A percentile compares a stretch with the other conserved stretches of the same genome.
Conservation (phyloP, 1,140 invertebrate species). For the Apocrypta bakeri region DNA sequence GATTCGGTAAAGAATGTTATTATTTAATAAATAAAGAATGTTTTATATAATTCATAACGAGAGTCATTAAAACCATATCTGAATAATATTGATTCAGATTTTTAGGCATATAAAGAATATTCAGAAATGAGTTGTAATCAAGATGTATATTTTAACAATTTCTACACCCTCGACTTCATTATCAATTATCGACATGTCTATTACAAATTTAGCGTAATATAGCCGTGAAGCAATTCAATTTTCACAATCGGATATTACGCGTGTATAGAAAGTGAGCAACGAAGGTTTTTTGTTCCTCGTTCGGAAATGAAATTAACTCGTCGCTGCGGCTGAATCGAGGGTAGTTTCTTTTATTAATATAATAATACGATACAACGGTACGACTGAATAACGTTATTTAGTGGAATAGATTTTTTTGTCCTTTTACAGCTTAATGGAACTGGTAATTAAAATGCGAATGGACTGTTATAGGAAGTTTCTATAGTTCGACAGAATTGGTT, state of each 20-base stretch:
- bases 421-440: background rate
- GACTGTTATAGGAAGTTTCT: background rate
- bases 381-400: background rate
- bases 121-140: too few relatives aligned
- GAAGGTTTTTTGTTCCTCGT: background rate
- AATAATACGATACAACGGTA: background rate
- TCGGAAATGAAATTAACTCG: slow-evolving; percentile 18
- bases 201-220: background rate
- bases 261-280: background rate
- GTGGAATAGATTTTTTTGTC: background rate
- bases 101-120: too few relatives aligned
- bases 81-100: too few relatives aligned
- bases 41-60: too few relatives aligned
- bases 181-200: background rate
- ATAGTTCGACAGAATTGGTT: background rate
- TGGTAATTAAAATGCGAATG: background rate
- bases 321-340: background rate
- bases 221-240: slow-evolving; percentile 12
- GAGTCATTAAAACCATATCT: too few relatives aligned
- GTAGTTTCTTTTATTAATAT: slow-evolving; percentile 32
- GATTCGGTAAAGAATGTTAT: too few relatives aligned
- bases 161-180: too few relatives aligned
- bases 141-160: too few relatives aligned
- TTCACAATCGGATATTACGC: slow-evolving; percentile 15
- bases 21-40: too few relatives aligned